A percentile compares a stretch with the other conserved stretches of the same genome.
phyloP scores from a whole-genome alignment of 2,797 vertebrate genomes.

The Sebastes hopkinsi region DNA sequence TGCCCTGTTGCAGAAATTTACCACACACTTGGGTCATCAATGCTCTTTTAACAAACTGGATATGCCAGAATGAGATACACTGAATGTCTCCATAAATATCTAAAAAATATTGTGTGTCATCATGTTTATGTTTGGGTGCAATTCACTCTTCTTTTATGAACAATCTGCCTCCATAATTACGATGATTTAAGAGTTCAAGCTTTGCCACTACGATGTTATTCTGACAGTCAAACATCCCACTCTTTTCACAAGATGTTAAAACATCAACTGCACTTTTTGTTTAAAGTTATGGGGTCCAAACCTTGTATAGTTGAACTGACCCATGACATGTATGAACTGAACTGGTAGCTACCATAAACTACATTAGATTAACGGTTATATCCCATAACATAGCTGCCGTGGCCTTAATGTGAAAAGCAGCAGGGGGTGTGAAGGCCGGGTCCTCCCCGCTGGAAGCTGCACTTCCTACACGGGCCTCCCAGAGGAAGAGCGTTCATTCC shows the following conservation, averaged over 20 bases:
- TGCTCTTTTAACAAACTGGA: background rate
- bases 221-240: background rate
- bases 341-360: conserved; percentile 42
- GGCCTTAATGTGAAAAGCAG: conserved; percentile 74
- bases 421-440: conserved; percentile 59
- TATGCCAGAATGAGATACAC: background rate
- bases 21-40: background rate
- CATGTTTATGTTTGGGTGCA: background rate
- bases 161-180: background rate
- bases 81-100: background rate
- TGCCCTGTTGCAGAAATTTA: background rate
- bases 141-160: background rate
- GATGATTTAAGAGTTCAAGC: background rate
- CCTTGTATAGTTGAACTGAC: background rate
- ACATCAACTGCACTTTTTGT: background rate
- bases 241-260: conserved; percentile 27
- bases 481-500: conserved; percentile 75
- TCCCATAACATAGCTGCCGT: conserved; percentile 36
- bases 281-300: conserved; percentile 18
- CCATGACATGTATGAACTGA: conserved; percentile 23
- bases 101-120: too few relatives aligned
- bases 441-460: conserved; percentile 64
- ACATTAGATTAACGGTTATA: conserved; percentile 51
- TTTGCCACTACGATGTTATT: background rate
- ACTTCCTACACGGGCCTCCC: conserved; percentile 72